Percentiles rank a stretch among this genome's conserved stretches.
phyloP scores from a whole-genome alignment of 1,140 invertebrate species.

The Anthonomus grandis region DNA sequence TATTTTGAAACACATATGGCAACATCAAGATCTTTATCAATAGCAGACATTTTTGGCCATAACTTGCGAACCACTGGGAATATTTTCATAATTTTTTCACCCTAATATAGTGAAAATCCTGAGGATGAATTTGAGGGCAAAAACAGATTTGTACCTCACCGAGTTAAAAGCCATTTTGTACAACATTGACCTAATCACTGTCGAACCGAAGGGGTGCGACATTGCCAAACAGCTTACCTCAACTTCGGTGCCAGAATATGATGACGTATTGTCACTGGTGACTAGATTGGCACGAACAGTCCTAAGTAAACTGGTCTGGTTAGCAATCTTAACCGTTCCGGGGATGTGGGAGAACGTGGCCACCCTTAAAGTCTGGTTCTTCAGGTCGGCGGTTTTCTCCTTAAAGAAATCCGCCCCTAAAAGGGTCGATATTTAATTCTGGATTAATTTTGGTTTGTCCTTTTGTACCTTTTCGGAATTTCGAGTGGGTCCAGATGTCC shows the following conservation, averaged over 20 bases:
- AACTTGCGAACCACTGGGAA: no score
- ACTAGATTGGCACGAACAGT: slow-evolving; percentile 6
- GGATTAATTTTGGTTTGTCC: no score
- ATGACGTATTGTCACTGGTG: not conserved
- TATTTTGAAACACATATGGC: no score
- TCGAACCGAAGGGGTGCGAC: no score
- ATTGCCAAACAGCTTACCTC: slow-evolving; percentile 56
- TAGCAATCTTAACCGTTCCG: slow-evolving; percentile 52
- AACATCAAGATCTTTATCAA: no score
- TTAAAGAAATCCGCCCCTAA: slow-evolving; percentile 50
- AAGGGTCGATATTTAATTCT: slow-evolving; percentile 9
- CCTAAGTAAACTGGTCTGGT: slow-evolving; percentile 19
- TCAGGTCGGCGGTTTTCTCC: slow-evolving; percentile 60
- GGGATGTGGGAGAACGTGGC: slow-evolving; percentile 69
- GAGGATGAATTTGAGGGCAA: no score
- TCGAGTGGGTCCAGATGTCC: slow-evolving; percentile 61
- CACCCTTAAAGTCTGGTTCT: slow-evolving; percentile 55
- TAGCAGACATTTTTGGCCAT: no score
- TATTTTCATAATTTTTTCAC: no score
- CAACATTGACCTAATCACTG: no score
- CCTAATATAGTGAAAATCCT: no score
- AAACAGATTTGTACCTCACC: no score
- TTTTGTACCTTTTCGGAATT: slow-evolving; percentile 57
- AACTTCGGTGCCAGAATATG: slow-evolving; percentile 59
- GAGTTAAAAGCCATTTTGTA: no score